Percentiles rank a stretch among this genome's conserved stretches.
Conservation (phyloP, 2,888 invertebrate species). For the Empis stercorea region DNA sequence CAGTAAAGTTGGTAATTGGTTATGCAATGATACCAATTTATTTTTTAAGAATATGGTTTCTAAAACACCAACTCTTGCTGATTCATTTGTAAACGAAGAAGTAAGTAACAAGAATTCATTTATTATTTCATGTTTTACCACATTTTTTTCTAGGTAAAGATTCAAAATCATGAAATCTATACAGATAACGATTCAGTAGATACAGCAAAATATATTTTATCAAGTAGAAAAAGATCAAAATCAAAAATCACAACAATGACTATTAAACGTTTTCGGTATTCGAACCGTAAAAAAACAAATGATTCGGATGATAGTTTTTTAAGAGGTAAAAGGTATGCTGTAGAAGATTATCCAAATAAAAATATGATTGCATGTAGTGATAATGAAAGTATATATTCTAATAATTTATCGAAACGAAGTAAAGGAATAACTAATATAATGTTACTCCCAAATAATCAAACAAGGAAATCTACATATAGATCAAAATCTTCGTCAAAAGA, state of each 20-base stretch:
- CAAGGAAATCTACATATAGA: not conserved
- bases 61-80: too few relatives aligned
- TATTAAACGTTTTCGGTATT: constrained; percentile 9
- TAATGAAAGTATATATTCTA: too few relatives aligned
- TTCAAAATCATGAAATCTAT: not conserved
- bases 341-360: too few relatives aligned
- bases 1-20: too few relatives aligned
- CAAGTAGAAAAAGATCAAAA: constrained; percentile 8
- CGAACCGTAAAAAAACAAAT: not conserved
- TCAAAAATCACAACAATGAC: constrained; percentile 5
- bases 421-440: not conserved
- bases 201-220: constrained; percentile 12
- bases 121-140: too few relatives aligned
- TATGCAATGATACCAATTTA: too few relatives aligned
- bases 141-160: not conserved
- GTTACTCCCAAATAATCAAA: not conserved
- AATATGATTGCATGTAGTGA: too few relatives aligned
- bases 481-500: too few relatives aligned
- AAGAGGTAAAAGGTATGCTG: not conserved
- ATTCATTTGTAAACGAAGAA: too few relatives aligned
- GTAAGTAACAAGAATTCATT: too few relatives aligned
- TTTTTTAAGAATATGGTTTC: too few relatives aligned
- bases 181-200: constrained; percentile 7
- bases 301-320: not conserved
- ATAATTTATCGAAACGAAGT: not conserved